A percentile compares a stretch with the other conserved stretches of the same genome.
Conservation (phyloP, 2,888 invertebrate genomes). For the Conchocele bisecta region DNA sequence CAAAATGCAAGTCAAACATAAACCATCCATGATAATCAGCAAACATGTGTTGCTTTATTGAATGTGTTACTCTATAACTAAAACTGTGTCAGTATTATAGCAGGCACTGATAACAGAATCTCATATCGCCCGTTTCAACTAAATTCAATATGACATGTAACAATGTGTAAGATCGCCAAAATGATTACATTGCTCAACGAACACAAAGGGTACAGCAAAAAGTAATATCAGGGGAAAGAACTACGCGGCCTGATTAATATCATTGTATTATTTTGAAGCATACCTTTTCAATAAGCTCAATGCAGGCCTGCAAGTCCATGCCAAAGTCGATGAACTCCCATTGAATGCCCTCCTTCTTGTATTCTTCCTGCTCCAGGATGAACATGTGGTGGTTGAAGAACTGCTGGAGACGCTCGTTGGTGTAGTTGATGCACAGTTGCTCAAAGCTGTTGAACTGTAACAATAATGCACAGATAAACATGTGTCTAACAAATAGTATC, state of each 20-base stretch:
- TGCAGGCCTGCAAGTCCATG: conserved; percentile 97
- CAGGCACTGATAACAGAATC: too few species aligned
- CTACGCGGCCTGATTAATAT: background rate
- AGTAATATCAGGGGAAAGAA: background rate
- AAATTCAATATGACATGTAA: too few species aligned
- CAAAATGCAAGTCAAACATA: too few species aligned
- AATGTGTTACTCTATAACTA: too few species aligned
- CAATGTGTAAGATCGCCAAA: too few species aligned
- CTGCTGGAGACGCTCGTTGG: conserved; percentile 98
- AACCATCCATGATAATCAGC: too few species aligned
- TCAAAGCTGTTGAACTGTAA: conserved; percentile 97
- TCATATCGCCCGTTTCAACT: too few species aligned
- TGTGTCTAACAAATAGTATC: too few species aligned
- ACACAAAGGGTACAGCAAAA: background rate
- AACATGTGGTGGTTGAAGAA: conserved; percentile 99
- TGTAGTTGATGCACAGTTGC: conserved; percentile 99
- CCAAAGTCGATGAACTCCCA: conserved; percentile 99
- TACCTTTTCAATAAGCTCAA: conserved; percentile 88
- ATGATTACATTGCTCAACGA: too few species aligned
- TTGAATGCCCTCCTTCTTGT: conserved; percentile 95
- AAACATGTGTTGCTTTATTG: too few species aligned
- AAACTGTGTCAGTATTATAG: too few species aligned
- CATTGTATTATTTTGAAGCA: background rate
- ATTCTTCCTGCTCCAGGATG: conserved; percentile 98
- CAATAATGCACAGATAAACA: too few species aligned